Conservation (phyloP, 2,888 invertebrate species). For the Cantharis rufa region DNA sequence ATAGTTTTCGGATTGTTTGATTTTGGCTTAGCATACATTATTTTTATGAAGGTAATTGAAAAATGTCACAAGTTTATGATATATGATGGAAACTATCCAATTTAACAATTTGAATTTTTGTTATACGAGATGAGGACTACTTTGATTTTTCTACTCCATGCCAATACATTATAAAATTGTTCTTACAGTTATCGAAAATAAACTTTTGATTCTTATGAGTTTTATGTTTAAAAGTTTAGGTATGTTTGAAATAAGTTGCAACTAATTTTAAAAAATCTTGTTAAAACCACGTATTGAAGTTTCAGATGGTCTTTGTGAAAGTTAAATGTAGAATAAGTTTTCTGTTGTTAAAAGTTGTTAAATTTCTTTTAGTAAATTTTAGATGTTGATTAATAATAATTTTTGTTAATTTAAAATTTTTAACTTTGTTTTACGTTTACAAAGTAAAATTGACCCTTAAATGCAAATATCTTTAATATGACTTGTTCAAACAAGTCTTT, state of each 20-base stretch:
- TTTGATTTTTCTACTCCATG: not conserved
- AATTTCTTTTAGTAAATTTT: conserved; percentile 2
- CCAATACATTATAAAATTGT: not conserved
- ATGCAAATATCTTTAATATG: conserved; percentile 19
- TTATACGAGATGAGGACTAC: not conserved
- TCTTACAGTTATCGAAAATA: not conserved
- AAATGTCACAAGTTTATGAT: not conserved
- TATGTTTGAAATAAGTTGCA: not conserved
- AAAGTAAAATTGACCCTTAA: conserved; percentile 19
- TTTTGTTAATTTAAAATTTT: conserved; percentile 15
- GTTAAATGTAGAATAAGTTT: not conserved
- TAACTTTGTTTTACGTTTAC: conserved; percentile 8
- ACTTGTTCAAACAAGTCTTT: conserved; percentile 14
- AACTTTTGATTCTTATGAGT: not conserved
- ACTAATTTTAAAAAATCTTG: not conserved
- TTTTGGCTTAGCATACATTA: not conserved
- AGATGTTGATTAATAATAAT: conserved; percentile 5
- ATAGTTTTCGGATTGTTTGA: not conserved
- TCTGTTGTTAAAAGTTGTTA: not conserved
- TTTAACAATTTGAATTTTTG: not conserved
- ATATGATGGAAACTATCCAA: not conserved
- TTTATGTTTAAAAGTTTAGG: not conserved
- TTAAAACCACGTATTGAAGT: not conserved
- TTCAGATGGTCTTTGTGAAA: not conserved
- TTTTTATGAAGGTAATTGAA: not conserved